Conservation (phyloP, 1,140 invertebrate species). For the Venustaconcha ellipsiformis region DNA sequence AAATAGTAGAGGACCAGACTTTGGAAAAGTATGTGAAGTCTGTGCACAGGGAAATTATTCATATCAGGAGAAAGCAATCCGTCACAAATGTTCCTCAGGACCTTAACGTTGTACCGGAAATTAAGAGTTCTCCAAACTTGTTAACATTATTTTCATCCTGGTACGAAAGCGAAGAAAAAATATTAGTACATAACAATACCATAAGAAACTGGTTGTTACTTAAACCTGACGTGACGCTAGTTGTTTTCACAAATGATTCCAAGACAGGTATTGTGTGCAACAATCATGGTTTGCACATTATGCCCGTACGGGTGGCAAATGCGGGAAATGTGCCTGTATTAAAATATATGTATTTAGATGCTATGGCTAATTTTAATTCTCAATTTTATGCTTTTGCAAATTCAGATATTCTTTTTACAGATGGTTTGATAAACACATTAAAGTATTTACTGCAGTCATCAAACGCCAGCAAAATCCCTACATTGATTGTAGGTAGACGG, state of each 20-base stretch:
- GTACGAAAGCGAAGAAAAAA: background rate
- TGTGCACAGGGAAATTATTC: too few relatives aligned
- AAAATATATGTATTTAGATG: background rate
- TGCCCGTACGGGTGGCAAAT: background rate
- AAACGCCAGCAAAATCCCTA: background rate
- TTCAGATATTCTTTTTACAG: conserved; percentile 9
- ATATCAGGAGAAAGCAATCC: too few relatives aligned
- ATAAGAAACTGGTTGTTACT: background rate
- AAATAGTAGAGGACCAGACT: too few relatives aligned
- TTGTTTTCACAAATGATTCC: conserved; percentile 10
- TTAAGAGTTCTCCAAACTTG: background rate
- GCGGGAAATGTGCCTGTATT: background rate
- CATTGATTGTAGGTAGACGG: conserved; percentile 1
- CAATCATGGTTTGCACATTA: background rate
- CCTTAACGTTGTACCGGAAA: too few relatives aligned
- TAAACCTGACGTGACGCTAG: background rate
- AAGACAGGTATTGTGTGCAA: background rate
- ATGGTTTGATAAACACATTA: background rate
- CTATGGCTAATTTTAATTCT: background rate
- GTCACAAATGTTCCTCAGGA: too few relatives aligned
- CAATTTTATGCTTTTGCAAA: conserved; percentile 7
- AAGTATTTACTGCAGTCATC: background rate
- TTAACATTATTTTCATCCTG: conserved; percentile 4
- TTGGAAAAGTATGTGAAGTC: too few relatives aligned
- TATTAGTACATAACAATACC: conserved; percentile 9